Evolutionary conservation across 2,797 vertebrate species (phyloP).

Genomic region (Esox lucius): DNA sequence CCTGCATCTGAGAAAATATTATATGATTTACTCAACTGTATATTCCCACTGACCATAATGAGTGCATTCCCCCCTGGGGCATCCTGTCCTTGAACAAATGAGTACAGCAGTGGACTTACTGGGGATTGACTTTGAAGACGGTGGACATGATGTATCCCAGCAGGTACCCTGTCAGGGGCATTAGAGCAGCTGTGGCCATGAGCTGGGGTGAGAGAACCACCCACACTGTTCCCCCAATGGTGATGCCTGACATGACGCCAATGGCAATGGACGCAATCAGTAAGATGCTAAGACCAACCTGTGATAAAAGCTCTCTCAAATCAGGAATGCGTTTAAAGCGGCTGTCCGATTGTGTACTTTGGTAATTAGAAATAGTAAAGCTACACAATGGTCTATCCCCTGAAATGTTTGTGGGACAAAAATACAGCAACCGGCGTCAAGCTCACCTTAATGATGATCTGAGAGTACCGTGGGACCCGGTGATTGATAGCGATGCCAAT

Average conservation of each 20-base stretch:
- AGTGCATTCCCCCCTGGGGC: neutral
- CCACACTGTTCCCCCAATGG: conserved; percentile 60
- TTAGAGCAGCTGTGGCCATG: conserved; percentile 70
- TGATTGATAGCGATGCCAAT: conserved; percentile 78
- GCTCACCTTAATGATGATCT: conserved; percentile 76
- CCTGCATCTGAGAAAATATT: conserved; percentile 65
- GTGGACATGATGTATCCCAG: conserved; percentile 77
- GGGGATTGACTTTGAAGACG: conserved; percentile 67
- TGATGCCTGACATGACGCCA: conserved; percentile 54
- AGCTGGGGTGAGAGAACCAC: conserved; percentile 68
- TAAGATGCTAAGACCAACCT: conserved; percentile 73
- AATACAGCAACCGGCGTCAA: neutral
- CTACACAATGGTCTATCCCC: neutral
- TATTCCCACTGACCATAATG: neutral
- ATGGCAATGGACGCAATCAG: conserved; percentile 57
- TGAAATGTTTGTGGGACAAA: neutral
- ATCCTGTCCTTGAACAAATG: neutral
- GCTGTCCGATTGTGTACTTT: neutral
- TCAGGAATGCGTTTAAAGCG: neutral
- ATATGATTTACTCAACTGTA: neutral
- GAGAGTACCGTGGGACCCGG: conserved; percentile 75
- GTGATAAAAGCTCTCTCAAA: conserved; percentile 22
- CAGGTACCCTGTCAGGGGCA: conserved; percentile 80
- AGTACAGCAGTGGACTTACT: conserved; percentile 61
- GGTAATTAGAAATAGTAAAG: neutral